Evolutionary conservation across 2,888 invertebrate genomes (phyloP), one percentile per base, ranked within the genome.

Genomic region (Marronus borbonicus): DNA sequence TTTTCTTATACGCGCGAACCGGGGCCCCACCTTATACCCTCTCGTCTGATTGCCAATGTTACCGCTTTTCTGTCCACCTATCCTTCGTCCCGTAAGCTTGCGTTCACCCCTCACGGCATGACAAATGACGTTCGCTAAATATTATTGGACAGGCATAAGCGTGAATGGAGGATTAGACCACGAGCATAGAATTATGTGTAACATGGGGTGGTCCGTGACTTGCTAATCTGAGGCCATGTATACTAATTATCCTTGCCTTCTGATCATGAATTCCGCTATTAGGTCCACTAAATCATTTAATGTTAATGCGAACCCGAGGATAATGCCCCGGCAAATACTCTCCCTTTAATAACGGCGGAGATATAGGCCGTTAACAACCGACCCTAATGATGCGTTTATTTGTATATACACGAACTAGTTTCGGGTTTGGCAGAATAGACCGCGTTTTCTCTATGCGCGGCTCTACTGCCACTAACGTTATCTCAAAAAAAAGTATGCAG

Each of bases 211-310:
- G 66, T 74, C 78, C 78, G 78, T 78, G 78, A 78, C 78, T 78
- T 78, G 78, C 78, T 78, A 78, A 78, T 78, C 78, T 82, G 78
- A 81, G 81, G 83, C 83, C 82, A 85, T 86, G 85, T 85, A 84
- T 86, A 86, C 86, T 84, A 84, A 87, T 87, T 86, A 87, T 84
- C 83, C 82, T 77, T 81, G 85, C 85, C 84, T 86, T 85, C 85
- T 86, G 87, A 87, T 86, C 87, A 86, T 86, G 86, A 86, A 86
- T 87, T 87, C 86, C 82, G 83, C 84, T 83, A 84, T 86, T 86
- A 86, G 86, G 85, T 84, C 79, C 82, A 84, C 81, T 87, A 87
- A 86, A 87, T 87, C 87, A 87, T 87, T 87, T 87, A 87, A 83
- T 84, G 85, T 83, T 86, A 86, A 86, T 85, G 84, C 72, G 62